Evolutionary conservation across 2,888 invertebrate genomes (phyloP), one percentile per base, ranked within the genome.

Genomic region (Eurytoma californica): DNA sequence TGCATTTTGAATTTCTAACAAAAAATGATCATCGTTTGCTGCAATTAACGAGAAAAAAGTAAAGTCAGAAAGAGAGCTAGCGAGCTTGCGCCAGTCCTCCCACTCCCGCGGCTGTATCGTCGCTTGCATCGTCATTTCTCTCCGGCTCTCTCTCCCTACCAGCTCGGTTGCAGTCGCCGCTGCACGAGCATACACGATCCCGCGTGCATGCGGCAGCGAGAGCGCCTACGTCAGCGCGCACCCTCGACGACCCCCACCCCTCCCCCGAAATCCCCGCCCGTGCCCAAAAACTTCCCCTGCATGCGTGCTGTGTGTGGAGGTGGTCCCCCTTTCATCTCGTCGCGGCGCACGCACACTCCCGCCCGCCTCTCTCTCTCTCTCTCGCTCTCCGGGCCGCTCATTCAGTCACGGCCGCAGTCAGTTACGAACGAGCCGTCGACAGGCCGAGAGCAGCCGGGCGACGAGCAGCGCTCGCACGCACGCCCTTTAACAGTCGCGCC

Each of bases 341-440:
- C 88, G 87, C 88, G 85, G 86, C 80, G 77, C 77, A 77, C 69
- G 72, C 75, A 72, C 24, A 63, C 70, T 39, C 70, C 18, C 24
- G n/a, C 60, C 61, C 39, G 18, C 3, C 39, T 67, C 73, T 66
- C 28, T 60, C 28, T 14, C 66, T 67, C 67, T 30, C 51, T 28
- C 53, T 88, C 88, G 88, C 88, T 88, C 88, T 87, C 87, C 63
- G 24, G 49, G 30, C 55, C 49, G 81, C 83, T 83, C 86, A 89
- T 87, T 89, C 86, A 90, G 86, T 88, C 89, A 90, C 86, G 82
- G 83, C 85, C 83, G 82, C 85, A 90, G 87, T 89, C 90, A 90
- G 90, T 90, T 88, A 88, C 88, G 87, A 88, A 86, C 88, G 87
- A 85, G 86, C 88, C 89, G 89, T 87, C 88, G 89, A 86, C 87